Percentiles rank a stretch among this genome's conserved stretches.
Evolutionary conservation across 2,888 invertebrate genomes (phyloP).

Genomic region (Xanthorhoe designata): DNA sequence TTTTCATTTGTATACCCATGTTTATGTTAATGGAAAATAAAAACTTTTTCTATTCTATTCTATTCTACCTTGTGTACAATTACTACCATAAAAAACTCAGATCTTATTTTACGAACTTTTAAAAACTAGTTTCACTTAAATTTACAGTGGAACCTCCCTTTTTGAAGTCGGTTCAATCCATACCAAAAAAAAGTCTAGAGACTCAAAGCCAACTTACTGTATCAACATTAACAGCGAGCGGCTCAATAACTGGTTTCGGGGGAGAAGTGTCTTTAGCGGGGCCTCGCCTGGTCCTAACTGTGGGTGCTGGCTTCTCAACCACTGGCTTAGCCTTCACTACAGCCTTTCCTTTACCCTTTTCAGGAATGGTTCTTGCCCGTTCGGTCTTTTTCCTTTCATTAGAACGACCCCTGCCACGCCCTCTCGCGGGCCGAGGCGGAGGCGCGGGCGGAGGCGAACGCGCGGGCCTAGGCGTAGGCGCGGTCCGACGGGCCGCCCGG

Average conservation of each 20-base stretch:
- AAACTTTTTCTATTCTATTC: no score
- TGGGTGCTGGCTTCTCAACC: not conserved
- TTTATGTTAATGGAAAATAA: no score
- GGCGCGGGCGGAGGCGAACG: no score
- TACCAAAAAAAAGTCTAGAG: no score
- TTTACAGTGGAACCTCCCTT: no score
- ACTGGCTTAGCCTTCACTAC: not conserved
- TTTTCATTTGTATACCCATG: no score
- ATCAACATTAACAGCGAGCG: not conserved
- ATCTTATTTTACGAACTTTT: no score
- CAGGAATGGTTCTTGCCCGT: not conserved
- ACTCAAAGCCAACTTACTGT: not conserved
- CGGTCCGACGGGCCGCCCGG: slow-evolving; percentile 2
- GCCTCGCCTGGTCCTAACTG: not conserved
- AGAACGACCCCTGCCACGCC: not conserved
- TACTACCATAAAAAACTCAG: no score
- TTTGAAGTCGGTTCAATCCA: no score
- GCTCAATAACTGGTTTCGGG: not conserved
- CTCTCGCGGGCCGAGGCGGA: not conserved
- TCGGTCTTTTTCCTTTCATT: not conserved
- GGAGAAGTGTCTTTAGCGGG: not conserved
- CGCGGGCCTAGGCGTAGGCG: not conserved
- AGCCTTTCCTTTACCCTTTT: not conserved
- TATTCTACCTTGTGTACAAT: no score
- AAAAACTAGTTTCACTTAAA: no score